These are phyloP conservation scores for Alviniconcha strummeri DNA, from an alignment of 2,888 invertebrate species.

Conservation along the genomic window DNA sequence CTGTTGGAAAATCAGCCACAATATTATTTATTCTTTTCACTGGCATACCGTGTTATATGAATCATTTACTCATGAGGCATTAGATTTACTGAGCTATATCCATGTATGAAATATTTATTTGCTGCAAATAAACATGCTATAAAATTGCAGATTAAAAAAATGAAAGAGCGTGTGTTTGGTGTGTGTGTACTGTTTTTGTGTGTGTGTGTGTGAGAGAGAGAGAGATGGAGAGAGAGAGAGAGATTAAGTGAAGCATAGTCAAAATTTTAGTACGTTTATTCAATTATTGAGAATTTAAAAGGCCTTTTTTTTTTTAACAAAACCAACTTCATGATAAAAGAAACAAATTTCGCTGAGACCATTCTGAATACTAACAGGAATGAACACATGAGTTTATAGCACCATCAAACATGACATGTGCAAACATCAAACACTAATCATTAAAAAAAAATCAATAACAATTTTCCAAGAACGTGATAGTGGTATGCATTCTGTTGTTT, in stretches of 20 bases:
- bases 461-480: neutral
- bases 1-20: too few species aligned
- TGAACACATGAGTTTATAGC: slow-evolving; percentile 11
- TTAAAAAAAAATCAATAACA: neutral
- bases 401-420: slow-evolving; percentile 6
- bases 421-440: neutral
- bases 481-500: neutral
- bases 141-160: too few species aligned
- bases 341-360: neutral
- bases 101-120: too few species aligned
- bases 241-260: neutral
- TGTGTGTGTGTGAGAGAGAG: neutral
- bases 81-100: too few species aligned
- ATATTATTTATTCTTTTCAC: too few species aligned
- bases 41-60: too few species aligned
- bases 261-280: too few species aligned
- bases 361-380: neutral
- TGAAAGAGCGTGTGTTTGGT: neutral
- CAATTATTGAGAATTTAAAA: neutral
- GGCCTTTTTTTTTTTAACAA: neutral
- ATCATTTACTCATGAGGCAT: too few species aligned
- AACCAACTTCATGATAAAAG: neutral
- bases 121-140: too few species aligned
- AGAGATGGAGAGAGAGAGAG: neutral
- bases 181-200: neutral